Base-by-base conservation (phyloP, 2,797 vertebrate species). In the Discoglossus pictus region DNA sequence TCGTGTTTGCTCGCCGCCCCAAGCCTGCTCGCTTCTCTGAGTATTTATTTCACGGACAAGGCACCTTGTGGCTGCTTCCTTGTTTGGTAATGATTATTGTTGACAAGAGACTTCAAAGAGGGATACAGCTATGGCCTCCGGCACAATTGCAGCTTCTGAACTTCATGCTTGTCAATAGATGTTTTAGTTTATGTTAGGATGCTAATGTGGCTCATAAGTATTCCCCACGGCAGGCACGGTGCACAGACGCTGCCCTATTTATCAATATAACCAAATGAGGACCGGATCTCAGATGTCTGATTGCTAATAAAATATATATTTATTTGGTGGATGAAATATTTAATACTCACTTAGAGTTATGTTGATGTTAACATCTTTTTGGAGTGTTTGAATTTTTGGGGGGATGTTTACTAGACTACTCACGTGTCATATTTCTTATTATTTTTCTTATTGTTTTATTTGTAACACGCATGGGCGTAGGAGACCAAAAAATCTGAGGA, bases 81-180 rank as follows among this genome's bases (percentile, higher is more conserved):
- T 54, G 36, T 18, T 24, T 72, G 54, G 63, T 64, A 62, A 66
- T 78, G 76, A 84, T 82, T 17, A 0, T 40, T 79, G 55, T 31
- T 81, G 83, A 87, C 79, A 78, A 73, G 73, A 65, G 11, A 65
- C 80, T 82, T 82, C 72, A 74, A 79, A 79, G 65, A 38, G 1
- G 50, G 74, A 53, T 74, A 78, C 76, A 74, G 76, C 76, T 66
- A 60, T 55, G 46, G 74, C 80, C 79, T 55, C 11, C 6, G 79
- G 86, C 82, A 75, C 67, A 84, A 66, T 74, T 72, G 73, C 74
- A 75, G 79, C 73, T 76, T 78, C 74, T 79, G 77, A 82, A 77
- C 76, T 82, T 81, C 74, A 68, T 76, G 80, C 74, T 69, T 84
- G 83, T 80, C 84, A 79, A 75, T 79, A 81, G 73, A 47, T 64